Percentiles rank a stretch among this genome's conserved stretches.
Evolutionary conservation across 1,140 invertebrate genomes (phyloP).

Genomic region (Pristionchus pacificus): DNA sequence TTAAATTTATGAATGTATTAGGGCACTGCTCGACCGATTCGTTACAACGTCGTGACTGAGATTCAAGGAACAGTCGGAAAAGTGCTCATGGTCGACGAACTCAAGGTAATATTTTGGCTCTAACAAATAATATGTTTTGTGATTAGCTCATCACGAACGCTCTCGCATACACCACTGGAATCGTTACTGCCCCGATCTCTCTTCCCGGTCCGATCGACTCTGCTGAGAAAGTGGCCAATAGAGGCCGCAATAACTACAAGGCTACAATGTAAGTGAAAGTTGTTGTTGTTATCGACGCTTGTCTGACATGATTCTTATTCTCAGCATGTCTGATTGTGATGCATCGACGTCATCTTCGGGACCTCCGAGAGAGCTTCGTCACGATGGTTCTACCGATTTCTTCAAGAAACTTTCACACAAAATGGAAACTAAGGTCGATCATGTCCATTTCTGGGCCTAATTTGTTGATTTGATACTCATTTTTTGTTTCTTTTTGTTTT

Average conservation of each 20-base stretch:
- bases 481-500: not conserved
- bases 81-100: not conserved
- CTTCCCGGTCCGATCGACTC: slow-evolving; percentile 5
- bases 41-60: not conserved
- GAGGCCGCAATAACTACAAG: slow-evolving; percentile 25
- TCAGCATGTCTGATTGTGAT: no score
- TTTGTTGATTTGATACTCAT: not conserved
- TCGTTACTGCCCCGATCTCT: slow-evolving; percentile 7
- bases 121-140: not conserved
- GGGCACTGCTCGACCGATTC: slow-evolving; percentile 6
- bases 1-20: not conserved
- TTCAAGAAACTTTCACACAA: not conserved
- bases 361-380: no score
- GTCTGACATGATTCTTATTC: no score
- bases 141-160: slow-evolving; percentile 8
- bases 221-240: slow-evolving; percentile 15
- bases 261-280: not conserved
- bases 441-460: not conserved
- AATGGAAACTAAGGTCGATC: not conserved
- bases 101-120: not conserved
- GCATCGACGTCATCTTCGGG: no score
- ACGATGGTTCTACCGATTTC: not conserved
- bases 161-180: slow-evolving; percentile 15
- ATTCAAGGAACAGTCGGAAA: slow-evolving; percentile 4
- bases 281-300: not conserved